phyloP scores from a whole-genome alignment of 2,888 invertebrate species.

The Drosophila dives region DNA sequence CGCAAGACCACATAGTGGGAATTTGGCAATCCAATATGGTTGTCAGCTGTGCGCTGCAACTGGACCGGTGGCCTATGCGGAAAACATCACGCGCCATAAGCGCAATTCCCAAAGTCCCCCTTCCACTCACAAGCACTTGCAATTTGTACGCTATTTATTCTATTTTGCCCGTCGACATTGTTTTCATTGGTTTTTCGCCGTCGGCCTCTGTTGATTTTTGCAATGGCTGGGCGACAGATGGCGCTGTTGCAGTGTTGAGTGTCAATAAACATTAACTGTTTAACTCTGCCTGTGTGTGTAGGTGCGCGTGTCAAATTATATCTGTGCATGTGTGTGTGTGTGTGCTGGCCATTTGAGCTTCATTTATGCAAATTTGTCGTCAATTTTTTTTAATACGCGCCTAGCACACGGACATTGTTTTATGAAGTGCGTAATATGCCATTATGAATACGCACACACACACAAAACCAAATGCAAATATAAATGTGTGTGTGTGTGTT shows the following conservation, averaged over 20 bases:
- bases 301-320: neutral
- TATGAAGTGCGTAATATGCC: slow-evolving; percentile 41
- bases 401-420: slow-evolving; percentile 23
- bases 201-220: slow-evolving; percentile 19
- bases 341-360: slow-evolving; percentile 50
- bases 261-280: slow-evolving; percentile 49
- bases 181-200: slow-evolving; percentile 9
- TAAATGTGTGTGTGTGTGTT: neutral
- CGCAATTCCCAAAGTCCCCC: neutral
- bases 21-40: slow-evolving; percentile 30
- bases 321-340: slow-evolving; percentile 6
- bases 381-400: slow-evolving; percentile 51
- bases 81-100: slow-evolving; percentile 25
- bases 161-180: neutral
- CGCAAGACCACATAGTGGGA: neutral
- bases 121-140: slow-evolving; percentile 7
- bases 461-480: neutral
- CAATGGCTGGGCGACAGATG: slow-evolving; percentile 28
- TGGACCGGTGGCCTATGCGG: slow-evolving; percentile 12
- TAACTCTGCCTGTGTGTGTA: slow-evolving; percentile 12
- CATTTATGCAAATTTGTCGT: slow-evolving; percentile 65
- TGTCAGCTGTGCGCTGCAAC: slow-evolving; percentile 4
- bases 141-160: slow-evolving; percentile 28
- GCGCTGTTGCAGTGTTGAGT: slow-evolving; percentile 20
- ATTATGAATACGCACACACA: slow-evolving; percentile 39